Conservation (phyloP, 2,888 invertebrate species). For the Sepioteuthis lessoniana region DNA sequence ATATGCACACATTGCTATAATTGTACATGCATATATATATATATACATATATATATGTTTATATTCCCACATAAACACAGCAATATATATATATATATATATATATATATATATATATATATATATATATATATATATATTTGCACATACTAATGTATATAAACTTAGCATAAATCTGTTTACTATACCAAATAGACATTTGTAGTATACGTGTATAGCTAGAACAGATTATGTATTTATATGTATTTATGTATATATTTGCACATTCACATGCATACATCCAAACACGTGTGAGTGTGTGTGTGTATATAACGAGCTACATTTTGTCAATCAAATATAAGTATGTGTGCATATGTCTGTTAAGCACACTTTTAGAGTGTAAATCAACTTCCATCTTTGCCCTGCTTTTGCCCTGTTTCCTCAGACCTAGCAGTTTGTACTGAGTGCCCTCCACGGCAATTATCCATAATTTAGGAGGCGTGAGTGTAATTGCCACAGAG, state of each 20-base stretch:
- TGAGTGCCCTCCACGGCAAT: slow-evolving; percentile 5
- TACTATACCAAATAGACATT: too few relatives aligned
- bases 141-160: background rate
- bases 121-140: background rate
- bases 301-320: background rate
- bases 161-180: background rate
- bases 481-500: background rate
- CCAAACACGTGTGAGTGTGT: too few relatives aligned
- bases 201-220: too few relatives aligned
- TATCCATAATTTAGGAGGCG: background rate
- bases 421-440: background rate
- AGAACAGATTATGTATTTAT: too few relatives aligned
- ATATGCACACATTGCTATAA: background rate
- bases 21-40: background rate
- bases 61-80: too few relatives aligned
- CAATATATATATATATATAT: too few relatives aligned
- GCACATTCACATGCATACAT: too few relatives aligned
- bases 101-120: background rate
- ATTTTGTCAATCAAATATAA: background rate
- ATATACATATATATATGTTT: too few relatives aligned
- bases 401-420: background rate
- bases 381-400: background rate
- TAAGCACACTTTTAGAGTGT: background rate
- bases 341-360: background rate
- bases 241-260: too few relatives aligned